Evolutionary conservation across 2,113 vertebrate genomes (phyloP).

Genomic region (Parotia lawesii): DNA sequence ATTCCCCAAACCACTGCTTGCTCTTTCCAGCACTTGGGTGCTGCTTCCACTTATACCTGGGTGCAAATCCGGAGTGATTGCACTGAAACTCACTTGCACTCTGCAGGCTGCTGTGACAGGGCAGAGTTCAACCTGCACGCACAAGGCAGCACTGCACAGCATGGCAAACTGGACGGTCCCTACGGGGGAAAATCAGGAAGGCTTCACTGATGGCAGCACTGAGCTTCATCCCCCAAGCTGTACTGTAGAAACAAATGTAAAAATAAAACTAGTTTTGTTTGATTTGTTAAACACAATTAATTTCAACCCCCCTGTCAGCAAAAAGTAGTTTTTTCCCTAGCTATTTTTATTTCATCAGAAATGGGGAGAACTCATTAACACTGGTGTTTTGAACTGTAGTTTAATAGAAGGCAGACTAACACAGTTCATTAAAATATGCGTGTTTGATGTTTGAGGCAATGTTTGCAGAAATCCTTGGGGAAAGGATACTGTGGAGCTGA

Average conservation of each 20-base stretch:
- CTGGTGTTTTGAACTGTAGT: constrained; percentile 11
- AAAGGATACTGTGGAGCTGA: constrained; percentile 10
- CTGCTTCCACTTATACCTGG: neutral
- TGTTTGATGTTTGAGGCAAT: constrained; percentile 64
- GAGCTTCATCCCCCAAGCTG: neutral
- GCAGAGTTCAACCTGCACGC: neutral
- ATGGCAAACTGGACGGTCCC: neutral
- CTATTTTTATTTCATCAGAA: constrained; percentile 24
- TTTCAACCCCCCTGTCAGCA: neutral
- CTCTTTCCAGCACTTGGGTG: neutral
- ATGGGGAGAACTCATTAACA: constrained; percentile 32
- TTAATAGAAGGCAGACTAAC: neutral
- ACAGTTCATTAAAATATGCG: constrained; percentile 48
- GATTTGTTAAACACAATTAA: neutral
- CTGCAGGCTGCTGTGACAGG: neutral
- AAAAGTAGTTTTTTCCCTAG: neutral
- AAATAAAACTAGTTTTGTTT: neutral
- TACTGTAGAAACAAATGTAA: neutral
- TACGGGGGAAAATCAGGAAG: neutral
- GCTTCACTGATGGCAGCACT: neutral
- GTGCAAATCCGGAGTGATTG: neutral
- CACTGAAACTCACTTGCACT: neutral
- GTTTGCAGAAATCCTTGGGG: neutral
- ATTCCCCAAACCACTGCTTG: rapidly evolving
- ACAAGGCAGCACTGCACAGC: neutral